These are phyloP conservation scores for Lottia scabra DNA, from an alignment of 2,888 invertebrate genomes.

Conservation along the genomic window DNA sequence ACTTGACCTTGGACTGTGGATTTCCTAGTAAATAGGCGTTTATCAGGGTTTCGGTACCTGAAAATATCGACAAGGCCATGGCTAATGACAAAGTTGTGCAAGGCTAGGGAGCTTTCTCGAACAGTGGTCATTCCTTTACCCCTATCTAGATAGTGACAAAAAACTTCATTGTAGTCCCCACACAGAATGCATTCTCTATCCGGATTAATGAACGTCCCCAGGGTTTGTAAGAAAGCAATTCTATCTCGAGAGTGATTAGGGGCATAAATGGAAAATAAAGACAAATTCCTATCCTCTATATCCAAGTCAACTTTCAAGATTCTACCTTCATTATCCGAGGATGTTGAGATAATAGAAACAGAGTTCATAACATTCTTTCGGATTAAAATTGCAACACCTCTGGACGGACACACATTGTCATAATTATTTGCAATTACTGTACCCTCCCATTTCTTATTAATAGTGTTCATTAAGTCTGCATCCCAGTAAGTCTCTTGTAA, in stretches of 20 bases:
- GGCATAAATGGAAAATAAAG: slow-evolving; percentile 20
- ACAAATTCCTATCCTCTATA: slow-evolving; percentile 1
- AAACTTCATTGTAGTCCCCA: slow-evolving; percentile 11
- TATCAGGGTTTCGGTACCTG: neutral
- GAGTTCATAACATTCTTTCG: neutral
- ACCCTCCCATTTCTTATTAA: slow-evolving; percentile 5
- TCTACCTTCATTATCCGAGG: slow-evolving; percentile 11
- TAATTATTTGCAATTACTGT: slow-evolving; percentile 6
- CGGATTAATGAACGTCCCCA: neutral
- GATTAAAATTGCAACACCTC: slow-evolving; percentile 17
- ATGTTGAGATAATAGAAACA: neutral
- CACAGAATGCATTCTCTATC: neutral
- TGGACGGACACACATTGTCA: neutral
- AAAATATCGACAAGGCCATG: neutral
- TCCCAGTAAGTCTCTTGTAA: slow-evolving; percentile 15
- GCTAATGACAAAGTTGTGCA: neutral
- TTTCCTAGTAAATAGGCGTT: neutral
- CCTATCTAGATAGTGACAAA: neutral
- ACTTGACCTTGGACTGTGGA: too few relatives aligned
- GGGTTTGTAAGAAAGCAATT: neutral
- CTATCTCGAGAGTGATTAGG: neutral
- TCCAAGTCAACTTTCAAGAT: slow-evolving; percentile 10
- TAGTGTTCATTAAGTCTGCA: neutral
- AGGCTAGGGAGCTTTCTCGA: neutral
- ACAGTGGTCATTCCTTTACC: neutral